Conservation (phyloP, 2,113 vertebrate genomes). For the Bubalus kerabau region DNA sequence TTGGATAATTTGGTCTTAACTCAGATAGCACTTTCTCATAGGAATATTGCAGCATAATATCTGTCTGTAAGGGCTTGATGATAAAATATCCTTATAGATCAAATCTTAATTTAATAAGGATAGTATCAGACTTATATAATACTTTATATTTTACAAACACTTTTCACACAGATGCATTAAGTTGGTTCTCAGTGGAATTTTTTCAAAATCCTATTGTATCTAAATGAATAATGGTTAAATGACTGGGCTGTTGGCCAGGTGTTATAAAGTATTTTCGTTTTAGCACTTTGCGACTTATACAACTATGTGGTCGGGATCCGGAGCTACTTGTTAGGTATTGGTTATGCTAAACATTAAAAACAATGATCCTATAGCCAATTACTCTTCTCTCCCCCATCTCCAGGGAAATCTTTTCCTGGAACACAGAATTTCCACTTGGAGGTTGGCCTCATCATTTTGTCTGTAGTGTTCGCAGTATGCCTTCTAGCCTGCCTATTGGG, state of each 20-base stretch:
- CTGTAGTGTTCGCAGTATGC: conserved; percentile 85
- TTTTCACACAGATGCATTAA: not conserved
- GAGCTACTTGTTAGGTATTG: not conserved
- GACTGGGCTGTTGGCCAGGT: not conserved
- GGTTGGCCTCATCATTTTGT: conserved; percentile 87
- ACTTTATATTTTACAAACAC: not conserved
- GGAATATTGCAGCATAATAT: not conserved
- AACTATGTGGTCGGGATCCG: not conserved
- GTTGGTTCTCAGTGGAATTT: conserved; percentile 28
- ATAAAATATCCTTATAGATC: not conserved
- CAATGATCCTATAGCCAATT: not conserved
- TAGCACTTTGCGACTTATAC: not conserved
- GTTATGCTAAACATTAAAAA: not conserved
- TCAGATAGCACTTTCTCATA: not conserved
- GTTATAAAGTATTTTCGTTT: conserved; percentile 34
- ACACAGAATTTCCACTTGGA: conserved; percentile 87
- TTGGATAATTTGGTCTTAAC: not conserved
- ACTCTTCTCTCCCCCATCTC: conserved; percentile 41
- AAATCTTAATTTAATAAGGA: not conserved
- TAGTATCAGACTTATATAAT: not conserved
- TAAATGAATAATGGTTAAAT: conserved; percentile 8
- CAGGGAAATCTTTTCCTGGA: conserved; percentile 80
- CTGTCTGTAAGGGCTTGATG: not conserved
- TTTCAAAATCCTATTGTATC: not conserved
- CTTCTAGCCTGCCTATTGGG: conserved; percentile 87